Percentiles rank a stretch among this genome's conserved stretches.
Evolutionary conservation across 2,113 vertebrate species (phyloP).

Genomic region (Asarcornis scutulata): DNA sequence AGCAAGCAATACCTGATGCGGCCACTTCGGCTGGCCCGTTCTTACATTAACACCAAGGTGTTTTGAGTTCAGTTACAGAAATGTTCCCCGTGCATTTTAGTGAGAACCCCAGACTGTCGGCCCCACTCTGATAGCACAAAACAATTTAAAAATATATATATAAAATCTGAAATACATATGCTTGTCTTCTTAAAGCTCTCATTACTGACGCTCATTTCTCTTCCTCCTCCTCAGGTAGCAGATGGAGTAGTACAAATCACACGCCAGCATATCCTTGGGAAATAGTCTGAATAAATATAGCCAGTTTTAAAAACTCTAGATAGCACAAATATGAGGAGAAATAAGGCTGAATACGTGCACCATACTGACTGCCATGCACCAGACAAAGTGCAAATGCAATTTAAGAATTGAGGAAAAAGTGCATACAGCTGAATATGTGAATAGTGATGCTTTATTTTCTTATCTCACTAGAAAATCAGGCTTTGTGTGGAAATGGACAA

Average conservation of each 20-base stretch:
- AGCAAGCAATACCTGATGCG: background rate
- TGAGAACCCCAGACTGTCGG: background rate
- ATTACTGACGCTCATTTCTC: background rate
- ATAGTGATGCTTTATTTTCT: background rate
- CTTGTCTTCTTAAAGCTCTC: background rate
- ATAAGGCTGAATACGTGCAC: background rate
- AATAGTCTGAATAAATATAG: background rate
- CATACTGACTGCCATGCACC: background rate
- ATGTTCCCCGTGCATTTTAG: background rate
- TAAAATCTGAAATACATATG: background rate
- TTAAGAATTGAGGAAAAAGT: background rate
- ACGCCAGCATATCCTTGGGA: background rate
- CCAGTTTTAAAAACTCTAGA: background rate
- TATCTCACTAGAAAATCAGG: background rate
- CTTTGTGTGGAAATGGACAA: background rate
- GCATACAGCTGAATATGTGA: background rate
- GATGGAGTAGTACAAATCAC: slow-evolving; percentile 18
- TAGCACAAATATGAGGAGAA: background rate
- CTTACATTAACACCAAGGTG: background rate
- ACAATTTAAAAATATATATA: background rate
- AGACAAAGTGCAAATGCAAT: background rate
- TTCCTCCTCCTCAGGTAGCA: slow-evolving; percentile 27
- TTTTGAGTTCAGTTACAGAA: background rate
- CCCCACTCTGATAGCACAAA: background rate
- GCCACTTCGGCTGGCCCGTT: background rate